Evolutionary conservation across 2,888 invertebrate species (phyloP).

Genomic region (Cosmopolites sordidus): DNA sequence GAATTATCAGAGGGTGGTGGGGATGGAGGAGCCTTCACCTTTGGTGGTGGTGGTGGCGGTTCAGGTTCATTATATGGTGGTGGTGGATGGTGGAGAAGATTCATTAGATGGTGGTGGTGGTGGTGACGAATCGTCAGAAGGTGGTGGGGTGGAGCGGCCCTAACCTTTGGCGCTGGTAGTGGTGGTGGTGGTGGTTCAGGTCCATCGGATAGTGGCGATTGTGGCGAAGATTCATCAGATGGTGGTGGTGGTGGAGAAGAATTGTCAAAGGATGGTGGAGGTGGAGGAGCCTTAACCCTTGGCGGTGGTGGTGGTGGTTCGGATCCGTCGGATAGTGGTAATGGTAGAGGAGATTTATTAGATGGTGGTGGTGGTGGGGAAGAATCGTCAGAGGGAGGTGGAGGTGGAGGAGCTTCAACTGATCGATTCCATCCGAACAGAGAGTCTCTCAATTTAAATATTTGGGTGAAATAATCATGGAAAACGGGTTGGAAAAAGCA

Average conservation of each 20-base stretch:
- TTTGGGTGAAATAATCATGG: no score
- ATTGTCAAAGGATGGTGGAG: neutral
- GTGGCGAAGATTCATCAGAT: no score
- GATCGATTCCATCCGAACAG: neutral
- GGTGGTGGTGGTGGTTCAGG: neutral
- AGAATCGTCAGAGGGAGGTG: neutral
- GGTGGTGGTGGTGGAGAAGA: no score
- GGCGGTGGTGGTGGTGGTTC: slow-evolving; percentile 1
- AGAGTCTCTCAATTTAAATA: no score
- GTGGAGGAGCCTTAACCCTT: slow-evolving; percentile 32
- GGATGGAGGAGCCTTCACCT: no score
- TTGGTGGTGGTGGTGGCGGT: no score
- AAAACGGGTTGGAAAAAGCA: no score
- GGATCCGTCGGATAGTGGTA: slow-evolving; percentile 3
- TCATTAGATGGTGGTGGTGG: slow-evolving; percentile 34
- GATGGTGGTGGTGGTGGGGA: slow-evolving; percentile 2
- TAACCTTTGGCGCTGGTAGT: slow-evolving; percentile 3
- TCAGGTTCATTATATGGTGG: neutral
- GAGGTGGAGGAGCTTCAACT: neutral
- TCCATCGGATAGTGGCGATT: neutral
- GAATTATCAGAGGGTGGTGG: no score
- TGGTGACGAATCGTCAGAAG: slow-evolving; percentile 30
- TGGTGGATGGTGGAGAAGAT: slow-evolving; percentile 17
- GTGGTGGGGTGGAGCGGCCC: slow-evolving; percentile 3
- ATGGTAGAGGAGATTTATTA: neutral